phyloP scores from a whole-genome alignment of 2,888 invertebrate species.

The Plagiodera versicolora region DNA sequence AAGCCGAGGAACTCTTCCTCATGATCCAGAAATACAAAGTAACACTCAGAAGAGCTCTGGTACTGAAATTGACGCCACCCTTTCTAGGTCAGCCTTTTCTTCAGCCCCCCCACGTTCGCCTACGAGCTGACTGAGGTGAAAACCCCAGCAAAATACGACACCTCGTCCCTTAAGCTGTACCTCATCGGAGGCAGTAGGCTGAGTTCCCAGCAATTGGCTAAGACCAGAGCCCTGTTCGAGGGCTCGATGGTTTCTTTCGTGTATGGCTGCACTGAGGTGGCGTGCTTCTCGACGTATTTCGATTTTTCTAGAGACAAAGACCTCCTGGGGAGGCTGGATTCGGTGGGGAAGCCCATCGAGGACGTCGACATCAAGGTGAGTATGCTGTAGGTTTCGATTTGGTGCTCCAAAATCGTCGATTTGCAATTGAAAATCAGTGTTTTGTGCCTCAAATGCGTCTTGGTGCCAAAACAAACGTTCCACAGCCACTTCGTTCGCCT shows the following conservation, averaged over 20 bases:
- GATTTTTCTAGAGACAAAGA: slow-evolving; percentile 7
- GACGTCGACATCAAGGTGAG: slow-evolving; percentile 19
- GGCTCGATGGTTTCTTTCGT: slow-evolving; percentile 45
- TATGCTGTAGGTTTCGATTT: too few relatives aligned
- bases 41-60: too few relatives aligned
- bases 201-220: slow-evolving; percentile 17
- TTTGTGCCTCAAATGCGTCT: too few relatives aligned
- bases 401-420: too few relatives aligned
- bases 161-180: slow-evolving; percentile 8
- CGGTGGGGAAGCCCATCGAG: slow-evolving; percentile 18
- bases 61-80: too few relatives aligned
- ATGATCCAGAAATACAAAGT: slow-evolving; percentile 39
- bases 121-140: slow-evolving; percentile 8
- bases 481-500: too few relatives aligned
- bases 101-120: not conserved
- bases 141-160: slow-evolving; percentile 26
- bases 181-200: not conserved
- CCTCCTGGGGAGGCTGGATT: slow-evolving; percentile 6
- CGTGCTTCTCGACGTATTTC: slow-evolving; percentile 4
- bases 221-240: slow-evolving; percentile 41
- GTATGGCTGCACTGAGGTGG: slow-evolving; percentile 55
- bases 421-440: too few relatives aligned
- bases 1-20: slow-evolving; percentile 30
- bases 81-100: not conserved
- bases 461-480: too few relatives aligned